phyloP scores from a whole-genome alignment of 1,140 invertebrate species.

The Campoletis sonorensis region DNA sequence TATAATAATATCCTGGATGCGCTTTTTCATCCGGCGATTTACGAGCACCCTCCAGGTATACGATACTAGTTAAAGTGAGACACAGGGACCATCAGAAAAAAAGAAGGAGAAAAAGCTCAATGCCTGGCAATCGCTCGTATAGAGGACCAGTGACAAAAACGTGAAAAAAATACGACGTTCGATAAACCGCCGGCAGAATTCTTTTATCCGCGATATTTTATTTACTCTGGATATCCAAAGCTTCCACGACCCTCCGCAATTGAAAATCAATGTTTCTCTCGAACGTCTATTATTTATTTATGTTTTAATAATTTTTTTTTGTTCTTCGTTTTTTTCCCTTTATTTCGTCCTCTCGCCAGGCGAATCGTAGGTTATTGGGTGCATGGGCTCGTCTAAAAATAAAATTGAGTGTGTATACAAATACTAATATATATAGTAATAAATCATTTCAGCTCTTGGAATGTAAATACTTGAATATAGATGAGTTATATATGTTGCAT shows the following conservation, averaged over 20 bases:
- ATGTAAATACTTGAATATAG: background rate
- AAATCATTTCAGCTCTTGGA: too few species aligned
- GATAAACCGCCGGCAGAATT: slow-evolving; percentile 57
- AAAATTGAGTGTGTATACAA: background rate
- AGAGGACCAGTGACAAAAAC: slow-evolving; percentile 48
- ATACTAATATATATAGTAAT: background rate
- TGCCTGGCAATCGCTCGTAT: slow-evolving; percentile 34
- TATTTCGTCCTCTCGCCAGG: background rate
- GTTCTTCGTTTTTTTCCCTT: too few species aligned
- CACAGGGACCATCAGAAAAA: too few species aligned
- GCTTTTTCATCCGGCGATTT: slow-evolving; percentile 60
- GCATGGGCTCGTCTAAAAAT: background rate
- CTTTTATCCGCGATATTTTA: slow-evolving; percentile 60
- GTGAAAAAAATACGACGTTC: slow-evolving; percentile 55
- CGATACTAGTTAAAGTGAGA: too few species aligned
- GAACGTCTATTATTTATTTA: background rate
- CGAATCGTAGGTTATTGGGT: background rate
- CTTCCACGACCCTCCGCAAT: slow-evolving; percentile 21
- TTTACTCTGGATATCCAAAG: slow-evolving; percentile 57
- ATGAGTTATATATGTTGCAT: background rate
- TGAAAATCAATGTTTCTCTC: background rate
- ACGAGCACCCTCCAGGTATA: slow-evolving; percentile 39
- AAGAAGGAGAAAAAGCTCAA: slow-evolving; percentile 10
- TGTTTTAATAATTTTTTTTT: background rate
- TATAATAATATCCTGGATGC: slow-evolving; percentile 56